Conservation (phyloP, 2,888 invertebrate genomes). For the Phymatocera aterrima region DNA sequence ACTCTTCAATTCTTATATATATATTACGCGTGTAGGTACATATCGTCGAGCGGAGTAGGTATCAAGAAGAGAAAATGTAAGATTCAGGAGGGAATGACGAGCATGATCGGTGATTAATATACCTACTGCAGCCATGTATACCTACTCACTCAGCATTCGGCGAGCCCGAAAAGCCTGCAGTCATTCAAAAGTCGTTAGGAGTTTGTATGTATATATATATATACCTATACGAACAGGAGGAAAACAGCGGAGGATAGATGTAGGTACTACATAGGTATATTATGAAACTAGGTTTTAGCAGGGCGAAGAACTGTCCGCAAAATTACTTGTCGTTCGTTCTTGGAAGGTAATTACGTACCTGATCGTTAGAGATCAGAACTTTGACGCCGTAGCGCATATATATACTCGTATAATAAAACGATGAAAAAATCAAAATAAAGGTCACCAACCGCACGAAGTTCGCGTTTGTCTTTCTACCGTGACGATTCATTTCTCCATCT, state of each 20-base stretch:
- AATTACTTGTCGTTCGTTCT: constrained; percentile 15
- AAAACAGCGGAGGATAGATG: no score
- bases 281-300: constrained; percentile 27
- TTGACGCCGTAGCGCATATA: no score
- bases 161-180: not conserved
- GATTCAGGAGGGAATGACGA: not conserved
- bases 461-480: not conserved
- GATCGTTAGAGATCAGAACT: not conserved
- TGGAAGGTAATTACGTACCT: not conserved
- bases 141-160: not conserved
- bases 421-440: not conserved
- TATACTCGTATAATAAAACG: not conserved
- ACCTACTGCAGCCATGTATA: not conserved
- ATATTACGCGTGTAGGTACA: no score
- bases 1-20: not conserved
- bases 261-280: no score
- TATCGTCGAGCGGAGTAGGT: not conserved
- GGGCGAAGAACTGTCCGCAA: not conserved
- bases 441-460: not conserved
- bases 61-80: not conserved
- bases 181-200: constrained; percentile 33
- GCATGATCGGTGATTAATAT: constrained; percentile 32
- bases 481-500: no score
- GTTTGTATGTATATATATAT: no score
- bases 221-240: no score